Evolutionary conservation across 1,140 invertebrate genomes (phyloP), one percentile per base, ranked within the genome.

Genomic region (Arctopsyche grandis): DNA sequence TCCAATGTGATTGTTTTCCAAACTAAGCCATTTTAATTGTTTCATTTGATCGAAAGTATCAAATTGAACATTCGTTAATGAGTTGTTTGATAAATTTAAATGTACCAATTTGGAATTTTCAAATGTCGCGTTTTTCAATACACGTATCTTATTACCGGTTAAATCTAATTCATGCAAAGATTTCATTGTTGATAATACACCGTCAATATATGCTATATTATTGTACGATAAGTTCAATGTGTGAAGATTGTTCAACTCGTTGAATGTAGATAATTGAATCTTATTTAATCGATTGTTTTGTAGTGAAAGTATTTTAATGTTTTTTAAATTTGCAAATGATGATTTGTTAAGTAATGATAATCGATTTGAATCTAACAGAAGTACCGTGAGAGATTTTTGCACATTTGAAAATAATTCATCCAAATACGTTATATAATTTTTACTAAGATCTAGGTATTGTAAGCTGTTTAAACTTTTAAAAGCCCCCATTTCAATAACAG

Each of bases 211-310:
- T 12, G 9, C 4, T 10, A 70, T 10, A n/a, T 29, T 0, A 43
- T 70, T 70, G 19, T 70, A n/a, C 3, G 69, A 70, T 38, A 70
- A 44, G 38, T 70, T 70, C 9, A 70, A 44, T 70, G 3, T 44
- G 5, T 70, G 29, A 1, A 70, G 4, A 12, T 38, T 44, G 9
- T 12, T 43, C 16, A 70, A 38, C 3, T 29, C 4, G 7, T 70
- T 21, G 19, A 70, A 70, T 0, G 12, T 14, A 3, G 22, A 14
- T 26, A 1, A 7, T 5, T 44, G 4, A 26, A 70, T n/a, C 4
- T 43, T 70, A 38, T 29, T n/a, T n/a, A 70, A 70, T 43, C 24
- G 29, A 44, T 70, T 70, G n/a, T 38, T 29, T 3, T 12, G 9
- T 7, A 70, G 7, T 3, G 69, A 70, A 14, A 70, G 26, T 38